Evolutionary conservation across 2,797 vertebrate species (phyloP).

Genomic region (Smutsia temminckii): DNA sequence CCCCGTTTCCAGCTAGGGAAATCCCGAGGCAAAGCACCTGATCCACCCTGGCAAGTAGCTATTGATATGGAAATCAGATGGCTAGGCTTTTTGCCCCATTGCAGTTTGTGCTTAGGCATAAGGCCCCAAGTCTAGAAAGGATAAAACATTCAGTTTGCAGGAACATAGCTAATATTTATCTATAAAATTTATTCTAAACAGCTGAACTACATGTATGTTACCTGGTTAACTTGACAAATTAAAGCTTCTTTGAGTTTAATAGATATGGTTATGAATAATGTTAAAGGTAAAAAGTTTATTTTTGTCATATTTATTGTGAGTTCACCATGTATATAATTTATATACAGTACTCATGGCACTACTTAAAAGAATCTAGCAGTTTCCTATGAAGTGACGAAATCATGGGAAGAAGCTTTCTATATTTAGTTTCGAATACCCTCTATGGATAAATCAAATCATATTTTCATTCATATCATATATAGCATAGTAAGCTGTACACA

Average conservation of each 20-base stretch:
- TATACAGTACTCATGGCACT: neutral
- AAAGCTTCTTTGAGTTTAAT: constrained; percentile 30
- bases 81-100: neutral
- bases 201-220: neutral
- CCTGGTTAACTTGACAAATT: neutral
- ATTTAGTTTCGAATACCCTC: constrained; percentile 19
- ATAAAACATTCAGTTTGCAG: neutral
- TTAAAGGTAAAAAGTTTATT: constrained; percentile 25
- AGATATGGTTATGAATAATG: neutral
- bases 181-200: neutral
- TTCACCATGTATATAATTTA: constrained; percentile 5
- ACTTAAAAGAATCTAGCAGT: neutral
- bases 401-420: neutral
- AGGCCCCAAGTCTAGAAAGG: neutral
- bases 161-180: neutral
- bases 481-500: neutral
- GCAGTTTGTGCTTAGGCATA: neutral
- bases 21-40: constrained; percentile 44
- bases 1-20: neutral
- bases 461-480: constrained; percentile 37
- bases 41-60: neutral
- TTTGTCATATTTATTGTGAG: constrained; percentile 22
- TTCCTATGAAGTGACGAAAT: constrained; percentile 52
- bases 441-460: constrained; percentile 25
- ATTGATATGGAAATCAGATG: constrained; percentile 27